Evolutionary conservation across 2,888 invertebrate species (phyloP).

Genomic region (Lottia gigantea): DNA sequence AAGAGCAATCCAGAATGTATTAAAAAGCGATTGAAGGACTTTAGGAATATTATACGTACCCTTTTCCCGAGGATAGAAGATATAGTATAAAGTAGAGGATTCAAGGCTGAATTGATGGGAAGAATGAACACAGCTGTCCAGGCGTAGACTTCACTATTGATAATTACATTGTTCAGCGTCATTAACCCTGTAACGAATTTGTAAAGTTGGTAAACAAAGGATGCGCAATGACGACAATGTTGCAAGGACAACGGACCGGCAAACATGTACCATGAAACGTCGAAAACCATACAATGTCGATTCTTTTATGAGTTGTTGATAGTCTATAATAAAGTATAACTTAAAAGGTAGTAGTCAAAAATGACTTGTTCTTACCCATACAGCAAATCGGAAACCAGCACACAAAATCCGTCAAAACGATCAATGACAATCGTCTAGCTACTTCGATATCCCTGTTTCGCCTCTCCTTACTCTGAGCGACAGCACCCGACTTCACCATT

Average conservation of each 20-base stretch:
- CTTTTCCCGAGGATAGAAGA: conserved; percentile 16
- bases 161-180: conserved; percentile 14
- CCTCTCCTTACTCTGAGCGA: conserved; percentile 21
- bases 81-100: conserved; percentile 28
- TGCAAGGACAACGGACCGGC: too few relatives aligned
- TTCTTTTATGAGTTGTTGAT: too few relatives aligned
- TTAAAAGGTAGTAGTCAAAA: too few relatives aligned
- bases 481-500: conserved; percentile 20
- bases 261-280: too few relatives aligned
- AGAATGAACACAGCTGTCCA: conserved; percentile 29
- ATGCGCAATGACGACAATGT: too few relatives aligned
- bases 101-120: conserved; percentile 30
- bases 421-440: conserved; percentile 55
- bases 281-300: too few relatives aligned
- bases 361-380: conserved; percentile 13
- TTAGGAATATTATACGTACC: conserved; percentile 14
- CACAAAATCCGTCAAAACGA: conserved; percentile 54
- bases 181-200: conserved; percentile 18
- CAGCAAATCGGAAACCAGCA: conserved; percentile 57
- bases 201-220: too few relatives aligned
- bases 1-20: background rate
- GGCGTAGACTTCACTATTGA: conserved; percentile 28
- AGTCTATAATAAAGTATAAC: too few relatives aligned
- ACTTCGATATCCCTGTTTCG: conserved; percentile 44
- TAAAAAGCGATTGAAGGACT: too few relatives aligned